phyloP scores from a whole-genome alignment of 2,113 vertebrate genomes.

The Nycticorax nycticorax region DNA sequence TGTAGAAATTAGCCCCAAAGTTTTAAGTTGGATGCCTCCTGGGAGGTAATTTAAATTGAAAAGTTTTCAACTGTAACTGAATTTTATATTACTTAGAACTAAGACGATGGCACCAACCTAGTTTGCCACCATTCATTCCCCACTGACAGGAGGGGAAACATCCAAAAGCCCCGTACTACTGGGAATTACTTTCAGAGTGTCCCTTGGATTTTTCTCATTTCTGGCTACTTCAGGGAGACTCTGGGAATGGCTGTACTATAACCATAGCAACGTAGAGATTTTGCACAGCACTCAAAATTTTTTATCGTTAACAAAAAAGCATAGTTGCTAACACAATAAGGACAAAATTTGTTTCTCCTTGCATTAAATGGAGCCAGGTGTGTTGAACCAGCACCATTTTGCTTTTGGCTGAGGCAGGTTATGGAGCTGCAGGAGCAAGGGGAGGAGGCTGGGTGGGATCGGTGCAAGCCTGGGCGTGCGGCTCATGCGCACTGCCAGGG shows the following conservation, averaged over 20 bases:
- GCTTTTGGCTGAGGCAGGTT: not conserved
- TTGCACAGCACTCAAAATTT: not conserved
- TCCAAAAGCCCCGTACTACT: not conserved
- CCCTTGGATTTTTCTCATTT: not conserved
- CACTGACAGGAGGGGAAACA: not conserved
- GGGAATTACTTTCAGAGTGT: not conserved
- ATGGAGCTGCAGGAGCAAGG: not conserved
- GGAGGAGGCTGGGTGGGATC: not conserved
- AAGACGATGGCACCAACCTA: not conserved
- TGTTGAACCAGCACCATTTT: not conserved
- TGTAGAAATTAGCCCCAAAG: not conserved
- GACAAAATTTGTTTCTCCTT: not conserved
- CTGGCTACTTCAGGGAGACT: not conserved
- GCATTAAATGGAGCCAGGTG: not conserved
- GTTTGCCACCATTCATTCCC: not conserved
- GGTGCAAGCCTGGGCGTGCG: fast-evolving
- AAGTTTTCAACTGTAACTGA: constrained; percentile 9
- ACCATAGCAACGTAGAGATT: not conserved
- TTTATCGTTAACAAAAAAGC: not conserved
- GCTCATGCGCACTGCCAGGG: not conserved
- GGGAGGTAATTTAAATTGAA: not conserved
- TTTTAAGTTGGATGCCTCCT: not conserved
- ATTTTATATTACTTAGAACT: not conserved
- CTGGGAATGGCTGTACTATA: not conserved
- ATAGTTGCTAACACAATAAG: not conserved